phyloP scores from a whole-genome alignment of 2,888 invertebrate species.

The Orchesella flavescens region DNA sequence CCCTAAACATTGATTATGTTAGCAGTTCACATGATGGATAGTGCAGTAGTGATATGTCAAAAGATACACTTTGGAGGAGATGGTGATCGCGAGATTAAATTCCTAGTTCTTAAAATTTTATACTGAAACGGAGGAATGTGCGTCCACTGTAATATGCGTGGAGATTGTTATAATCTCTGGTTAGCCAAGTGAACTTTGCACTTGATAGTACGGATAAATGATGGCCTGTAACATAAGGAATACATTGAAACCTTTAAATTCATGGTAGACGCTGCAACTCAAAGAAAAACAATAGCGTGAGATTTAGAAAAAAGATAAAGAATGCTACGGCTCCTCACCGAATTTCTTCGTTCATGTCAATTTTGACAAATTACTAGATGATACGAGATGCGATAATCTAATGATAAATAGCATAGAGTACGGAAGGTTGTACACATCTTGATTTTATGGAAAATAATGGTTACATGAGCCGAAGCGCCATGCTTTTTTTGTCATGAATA shows the following conservation, averaged over 20 bases:
- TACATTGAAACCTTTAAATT: neutral
- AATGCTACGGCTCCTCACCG: neutral
- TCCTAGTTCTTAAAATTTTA: constrained; percentile 35
- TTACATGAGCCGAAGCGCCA: neutral
- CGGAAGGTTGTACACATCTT: neutral
- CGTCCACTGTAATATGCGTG: neutral
- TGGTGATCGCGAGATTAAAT: neutral
- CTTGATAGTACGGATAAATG: neutral
- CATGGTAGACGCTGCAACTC: neutral
- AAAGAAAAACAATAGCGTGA: neutral
- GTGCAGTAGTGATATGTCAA: neutral
- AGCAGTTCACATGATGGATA: neutral
- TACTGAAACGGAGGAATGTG: constrained; percentile 17
- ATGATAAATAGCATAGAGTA: neutral
- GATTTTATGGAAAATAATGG: neutral
- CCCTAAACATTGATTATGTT: neutral
- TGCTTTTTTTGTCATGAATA: neutral
- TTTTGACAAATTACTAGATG: neutral
- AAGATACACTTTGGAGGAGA: constrained; percentile 5
- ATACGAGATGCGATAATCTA: neutral
- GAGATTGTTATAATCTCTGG: neutral
- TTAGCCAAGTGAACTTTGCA: neutral
- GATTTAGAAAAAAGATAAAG: neutral
- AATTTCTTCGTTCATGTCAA: constrained; percentile 7
- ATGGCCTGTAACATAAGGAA: neutral